These are phyloP conservation scores for Biston stratarius DNA, from an alignment of 2,888 invertebrate genomes.

Conservation along the genomic window DNA sequence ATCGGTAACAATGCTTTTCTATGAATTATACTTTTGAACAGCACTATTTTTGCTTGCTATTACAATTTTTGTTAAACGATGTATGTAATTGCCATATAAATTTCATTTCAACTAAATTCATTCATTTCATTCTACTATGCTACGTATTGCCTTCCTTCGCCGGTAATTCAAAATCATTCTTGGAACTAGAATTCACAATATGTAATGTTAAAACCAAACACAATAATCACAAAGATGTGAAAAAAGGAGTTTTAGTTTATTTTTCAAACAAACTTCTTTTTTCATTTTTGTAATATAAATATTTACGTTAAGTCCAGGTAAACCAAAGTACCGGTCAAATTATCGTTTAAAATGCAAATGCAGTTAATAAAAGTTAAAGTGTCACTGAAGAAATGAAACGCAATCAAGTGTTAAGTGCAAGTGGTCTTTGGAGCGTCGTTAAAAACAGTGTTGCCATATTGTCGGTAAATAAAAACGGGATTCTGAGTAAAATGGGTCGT, in stretches of 20 bases:
- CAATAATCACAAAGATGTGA: too few relatives aligned
- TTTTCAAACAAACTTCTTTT: neutral
- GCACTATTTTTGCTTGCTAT: too few relatives aligned
- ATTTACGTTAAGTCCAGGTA: conserved; percentile 17
- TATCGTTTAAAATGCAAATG: conserved; percentile 48
- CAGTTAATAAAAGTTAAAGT: conserved; percentile 52
- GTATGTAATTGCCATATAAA: too few relatives aligned
- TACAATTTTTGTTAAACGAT: too few relatives aligned
- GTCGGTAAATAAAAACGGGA: conserved; percentile 11
- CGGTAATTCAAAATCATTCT: too few relatives aligned
- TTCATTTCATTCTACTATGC: too few relatives aligned
- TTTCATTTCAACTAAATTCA: too few relatives aligned
- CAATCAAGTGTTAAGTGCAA: conserved; percentile 56
- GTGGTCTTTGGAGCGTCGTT: conserved; percentile 38
- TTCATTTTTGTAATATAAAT: neutral
- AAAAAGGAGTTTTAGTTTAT: neutral
- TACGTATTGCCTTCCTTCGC: too few relatives aligned
- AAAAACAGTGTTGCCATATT: conserved; percentile 25
- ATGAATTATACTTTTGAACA: too few relatives aligned
- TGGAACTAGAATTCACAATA: too few relatives aligned
- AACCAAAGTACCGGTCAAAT: conserved; percentile 27
- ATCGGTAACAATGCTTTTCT: too few relatives aligned
- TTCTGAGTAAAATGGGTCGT: conserved; percentile 3
- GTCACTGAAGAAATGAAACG: conserved; percentile 48
- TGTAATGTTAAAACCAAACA: too few relatives aligned